Evolutionary conservation across 35 echinoderm and acorn worm species (phyloP).

Genomic region (Anneissia japonica): DNA sequence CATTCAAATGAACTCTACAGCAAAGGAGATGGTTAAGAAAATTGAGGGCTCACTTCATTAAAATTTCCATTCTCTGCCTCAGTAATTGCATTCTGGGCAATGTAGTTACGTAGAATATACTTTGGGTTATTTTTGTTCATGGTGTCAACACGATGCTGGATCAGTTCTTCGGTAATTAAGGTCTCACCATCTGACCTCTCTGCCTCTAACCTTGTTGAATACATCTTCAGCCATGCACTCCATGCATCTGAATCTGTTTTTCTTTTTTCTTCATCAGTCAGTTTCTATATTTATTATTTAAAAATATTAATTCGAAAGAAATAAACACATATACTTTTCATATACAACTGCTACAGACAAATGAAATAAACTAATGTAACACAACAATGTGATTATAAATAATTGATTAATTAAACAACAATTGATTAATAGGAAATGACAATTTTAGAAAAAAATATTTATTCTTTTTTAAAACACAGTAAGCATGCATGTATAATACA

Average conservation of each 20-base stretch:
- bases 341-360: too few species aligned
- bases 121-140: slow-evolving; percentile 91
- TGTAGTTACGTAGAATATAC: slow-evolving; percentile 90
- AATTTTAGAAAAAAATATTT: too few species aligned
- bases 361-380: too few species aligned
- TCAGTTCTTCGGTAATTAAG: slow-evolving; percentile 35
- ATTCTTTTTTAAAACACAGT: too few species aligned
- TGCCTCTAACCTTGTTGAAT: slow-evolving; percentile 42
- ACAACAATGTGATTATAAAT: too few species aligned
- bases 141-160: slow-evolving; percentile 25
- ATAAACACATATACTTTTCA: too few species aligned
- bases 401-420: too few species aligned
- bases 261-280: slow-evolving; percentile 77
- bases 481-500: too few species aligned
- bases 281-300: too few species aligned
- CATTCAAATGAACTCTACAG: not conserved
- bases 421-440: too few species aligned
- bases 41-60: slow-evolving; percentile 59
- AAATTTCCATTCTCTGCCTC: slow-evolving; percentile 93
- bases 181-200: slow-evolving; percentile 37
- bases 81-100: slow-evolving; percentile 89
- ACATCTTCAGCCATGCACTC: slow-evolving; percentile 61
- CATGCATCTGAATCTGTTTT: slow-evolving; percentile 60
- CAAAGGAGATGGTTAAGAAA: not conserved
- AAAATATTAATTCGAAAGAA: too few species aligned